A percentile compares a stretch with the other conserved stretches of the same genome.
These are phyloP conservation scores for Dicyrtomina minuta DNA, from an alignment of 2,888 invertebrate species.

Conservation along the genomic window DNA sequence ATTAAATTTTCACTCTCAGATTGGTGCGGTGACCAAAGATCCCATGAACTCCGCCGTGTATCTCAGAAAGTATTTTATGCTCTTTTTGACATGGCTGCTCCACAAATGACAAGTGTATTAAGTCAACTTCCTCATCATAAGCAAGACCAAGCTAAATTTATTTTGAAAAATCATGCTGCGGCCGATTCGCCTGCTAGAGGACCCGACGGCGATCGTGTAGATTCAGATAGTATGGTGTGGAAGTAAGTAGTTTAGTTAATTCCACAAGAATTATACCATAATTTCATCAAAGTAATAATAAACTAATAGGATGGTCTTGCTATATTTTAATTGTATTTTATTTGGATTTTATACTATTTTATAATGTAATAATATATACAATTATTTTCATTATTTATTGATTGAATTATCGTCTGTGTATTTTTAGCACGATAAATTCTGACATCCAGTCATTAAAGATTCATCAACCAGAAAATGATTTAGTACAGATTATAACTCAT, in stretches of 20 bases:
- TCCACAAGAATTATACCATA: neutral
- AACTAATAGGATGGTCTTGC: no score
- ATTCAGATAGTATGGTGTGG: slow-evolving; percentile 43
- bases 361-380: neutral
- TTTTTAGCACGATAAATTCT: slow-evolving; percentile 48
- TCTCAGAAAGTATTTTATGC: slow-evolving; percentile 53
- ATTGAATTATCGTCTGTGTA: no score
- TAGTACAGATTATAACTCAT: slow-evolving; percentile 46
- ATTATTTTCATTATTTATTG: neutral
- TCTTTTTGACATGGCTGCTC: slow-evolving; percentile 52
- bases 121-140: slow-evolving; percentile 49
- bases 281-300: no score
- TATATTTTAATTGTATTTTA: no score
- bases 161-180: slow-evolving; percentile 47
- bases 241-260: slow-evolving; percentile 37
- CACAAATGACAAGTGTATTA: slow-evolving; percentile 52
- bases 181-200: slow-evolving; percentile 23
- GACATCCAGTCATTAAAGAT: slow-evolving; percentile 49
- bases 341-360: no score
- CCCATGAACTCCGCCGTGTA: slow-evolving; percentile 50
- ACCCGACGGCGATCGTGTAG: slow-evolving; percentile 31
- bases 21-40: slow-evolving; percentile 52
- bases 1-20: slow-evolving; percentile 36
- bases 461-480: slow-evolving; percentile 37
- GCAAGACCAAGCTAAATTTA: slow-evolving; percentile 52